Percentiles rank a stretch among this genome's conserved stretches.
Evolutionary conservation across 2,888 invertebrate genomes (phyloP).

Genomic region (Hipparchia semele): DNA sequence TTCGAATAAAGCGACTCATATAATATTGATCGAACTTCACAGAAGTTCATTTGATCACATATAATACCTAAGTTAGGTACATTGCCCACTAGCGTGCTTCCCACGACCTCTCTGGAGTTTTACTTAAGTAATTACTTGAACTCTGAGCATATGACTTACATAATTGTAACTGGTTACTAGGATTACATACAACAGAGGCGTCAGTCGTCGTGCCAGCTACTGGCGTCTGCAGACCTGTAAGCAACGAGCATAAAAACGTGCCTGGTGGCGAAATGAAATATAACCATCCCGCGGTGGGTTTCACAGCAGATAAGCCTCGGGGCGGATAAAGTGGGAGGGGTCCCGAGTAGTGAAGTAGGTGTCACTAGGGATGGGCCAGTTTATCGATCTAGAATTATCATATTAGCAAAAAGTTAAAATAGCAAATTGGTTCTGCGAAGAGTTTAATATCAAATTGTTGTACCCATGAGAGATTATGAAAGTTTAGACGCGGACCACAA

Average conservation of each 20-base stretch:
- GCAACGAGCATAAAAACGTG: conserved; percentile 48
- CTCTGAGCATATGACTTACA: conserved; percentile 35
- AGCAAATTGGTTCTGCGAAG: no score
- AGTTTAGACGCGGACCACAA: no score
- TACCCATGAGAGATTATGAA: no score
- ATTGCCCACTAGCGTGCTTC: no score
- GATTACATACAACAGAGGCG: conserved; percentile 41
- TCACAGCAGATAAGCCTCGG: conserved; percentile 64
- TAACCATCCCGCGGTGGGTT: conserved; percentile 56
- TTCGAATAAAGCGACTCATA: no score
- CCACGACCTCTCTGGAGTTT: neutral
- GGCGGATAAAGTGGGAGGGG: conserved; percentile 48
- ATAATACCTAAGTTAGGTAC: no score
- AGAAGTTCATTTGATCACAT: no score
- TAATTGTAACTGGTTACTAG: conserved; percentile 46
- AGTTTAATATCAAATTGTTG: no score
- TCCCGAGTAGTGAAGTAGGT: conserved; percentile 66
- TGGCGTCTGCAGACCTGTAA: conserved; percentile 26
- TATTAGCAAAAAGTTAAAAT: neutral
- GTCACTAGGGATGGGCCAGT: conserved; percentile 50
- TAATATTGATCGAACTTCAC: no score
- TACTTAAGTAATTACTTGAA: neutral
- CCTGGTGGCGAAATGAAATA: conserved; percentile 63
- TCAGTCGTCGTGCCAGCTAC: conserved; percentile 31
- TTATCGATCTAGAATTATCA: conserved; percentile 27